Base-by-base conservation (phyloP, 1,140 invertebrate species). In the Zaprionus inermis region DNA sequence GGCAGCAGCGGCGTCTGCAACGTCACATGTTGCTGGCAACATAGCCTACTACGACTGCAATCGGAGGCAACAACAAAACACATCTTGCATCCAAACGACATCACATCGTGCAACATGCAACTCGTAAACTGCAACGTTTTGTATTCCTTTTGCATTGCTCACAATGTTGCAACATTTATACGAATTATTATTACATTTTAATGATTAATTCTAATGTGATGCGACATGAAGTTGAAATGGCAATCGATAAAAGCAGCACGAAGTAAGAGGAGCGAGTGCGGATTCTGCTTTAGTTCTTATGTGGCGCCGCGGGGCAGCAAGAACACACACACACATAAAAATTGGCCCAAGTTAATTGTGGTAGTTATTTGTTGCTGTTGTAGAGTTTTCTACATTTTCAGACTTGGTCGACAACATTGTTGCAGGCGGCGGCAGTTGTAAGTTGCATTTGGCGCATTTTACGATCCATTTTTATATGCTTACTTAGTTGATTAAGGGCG, bases 151-250 rank as follows among this genome's bases (percentile, higher is more conserved):
- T 57, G 55, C 67, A 60, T 55, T 59, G 73, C 24, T 78, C 84
- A 91, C 84, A 86, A 61, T 91, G 89, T 91, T 89, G 89, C 89
- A 64, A 75, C 81, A 85, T 89, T 89, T 91, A 91, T 85, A 82
- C 85, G 81, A 76, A 83, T 89, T 91, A 91, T 91, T 91, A 91
- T 91, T 91, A 91, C 84, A 90, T 78, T 85, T 91, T 91, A 91
- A 91, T 91, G 88, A 91, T 91, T 91, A 91, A 91, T 91, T 91
- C 89, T 91, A 91, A 91, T 91, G 90, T 88, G 84, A 91, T 89
- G 89, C 89, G 81, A 89, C 83, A 90, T 88, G 82, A 82, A 84
- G 79, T 79, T 71, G 76, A 73, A 79, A 75, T 78, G 77, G 74
- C 79, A 74, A 79, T 67, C 72, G 78, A 81, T 78, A 74, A 80